Evolutionary conservation across 2,113 vertebrate genomes (phyloP).

Genomic region (Cinclus mexicanus): DNA sequence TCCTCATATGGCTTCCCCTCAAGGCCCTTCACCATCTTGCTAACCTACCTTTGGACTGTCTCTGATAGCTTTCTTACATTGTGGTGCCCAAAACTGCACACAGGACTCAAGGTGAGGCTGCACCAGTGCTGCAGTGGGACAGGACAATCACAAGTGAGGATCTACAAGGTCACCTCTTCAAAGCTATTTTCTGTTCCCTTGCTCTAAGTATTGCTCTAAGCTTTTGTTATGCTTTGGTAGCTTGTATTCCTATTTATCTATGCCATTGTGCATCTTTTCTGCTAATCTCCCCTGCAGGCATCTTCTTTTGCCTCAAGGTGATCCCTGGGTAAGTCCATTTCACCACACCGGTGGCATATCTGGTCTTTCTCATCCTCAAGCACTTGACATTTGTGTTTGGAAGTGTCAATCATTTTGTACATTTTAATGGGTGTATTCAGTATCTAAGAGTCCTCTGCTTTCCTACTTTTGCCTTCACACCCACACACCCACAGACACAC

Average conservation of each 20-base stretch:
- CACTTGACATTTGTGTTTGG: not conserved
- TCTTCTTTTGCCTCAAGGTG: not conserved
- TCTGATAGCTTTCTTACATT: not conserved
- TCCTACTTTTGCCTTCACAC: not conserved
- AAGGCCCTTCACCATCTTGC: not conserved
- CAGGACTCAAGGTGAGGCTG: accelerated
- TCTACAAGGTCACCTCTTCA: not conserved
- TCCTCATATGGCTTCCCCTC: not conserved
- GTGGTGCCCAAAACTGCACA: not conserved
- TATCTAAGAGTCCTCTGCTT: not conserved
- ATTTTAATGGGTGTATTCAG: not conserved
- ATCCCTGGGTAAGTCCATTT: not conserved
- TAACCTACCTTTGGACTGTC: not conserved
- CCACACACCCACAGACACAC: too few relatives aligned
- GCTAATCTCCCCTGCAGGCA: not conserved
- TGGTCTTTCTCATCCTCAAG: not conserved
- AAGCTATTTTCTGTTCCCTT: not conserved
- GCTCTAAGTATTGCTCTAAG: not conserved
- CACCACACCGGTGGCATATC: not conserved
- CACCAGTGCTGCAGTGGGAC: accelerated
- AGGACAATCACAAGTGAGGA: not conserved
- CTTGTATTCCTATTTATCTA: not conserved
- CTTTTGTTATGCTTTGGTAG: not conserved
- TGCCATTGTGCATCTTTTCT: not conserved
- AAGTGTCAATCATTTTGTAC: not conserved